These are phyloP conservation scores for Philotrypesis tridentata DNA, from an alignment of 1,140 invertebrate genomes.

Conservation along the genomic window DNA sequence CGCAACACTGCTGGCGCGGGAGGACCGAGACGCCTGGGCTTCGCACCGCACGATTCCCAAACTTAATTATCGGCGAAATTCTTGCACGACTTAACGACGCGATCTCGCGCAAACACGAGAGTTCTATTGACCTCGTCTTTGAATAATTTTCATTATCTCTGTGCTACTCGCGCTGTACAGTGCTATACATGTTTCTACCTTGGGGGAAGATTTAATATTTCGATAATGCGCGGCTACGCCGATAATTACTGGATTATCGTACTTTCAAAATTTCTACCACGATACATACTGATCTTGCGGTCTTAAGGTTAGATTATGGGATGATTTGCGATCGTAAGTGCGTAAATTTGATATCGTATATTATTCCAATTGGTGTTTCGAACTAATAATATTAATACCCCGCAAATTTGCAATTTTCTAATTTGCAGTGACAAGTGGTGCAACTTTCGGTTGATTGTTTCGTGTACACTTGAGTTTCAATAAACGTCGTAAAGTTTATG, in stretches of 20 bases:
- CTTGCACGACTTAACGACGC: constrained; percentile 6
- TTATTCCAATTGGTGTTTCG: no score
- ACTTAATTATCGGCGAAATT: constrained; percentile 22
- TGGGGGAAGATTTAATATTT: background rate
- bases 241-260: background rate
- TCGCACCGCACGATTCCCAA: background rate
- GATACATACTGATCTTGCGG: no score
- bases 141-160: constrained; percentile 25
- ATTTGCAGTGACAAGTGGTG: no score
- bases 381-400: no score
- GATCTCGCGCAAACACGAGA: background rate
- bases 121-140: constrained; percentile 8
- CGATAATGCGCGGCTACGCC: background rate
- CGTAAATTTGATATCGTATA: no score
- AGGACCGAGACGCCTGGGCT: background rate
- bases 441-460: no score
- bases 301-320: no score
- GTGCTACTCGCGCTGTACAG: background rate
- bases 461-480: no score
- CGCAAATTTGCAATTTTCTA: no score
- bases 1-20: background rate
- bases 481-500: no score
- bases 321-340: no score
- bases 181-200: background rate
- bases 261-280: no score